These are phyloP conservation scores for Cremastinae sp. DNA, from an alignment of 2,888 invertebrate species.

Conservation along the genomic window DNA sequence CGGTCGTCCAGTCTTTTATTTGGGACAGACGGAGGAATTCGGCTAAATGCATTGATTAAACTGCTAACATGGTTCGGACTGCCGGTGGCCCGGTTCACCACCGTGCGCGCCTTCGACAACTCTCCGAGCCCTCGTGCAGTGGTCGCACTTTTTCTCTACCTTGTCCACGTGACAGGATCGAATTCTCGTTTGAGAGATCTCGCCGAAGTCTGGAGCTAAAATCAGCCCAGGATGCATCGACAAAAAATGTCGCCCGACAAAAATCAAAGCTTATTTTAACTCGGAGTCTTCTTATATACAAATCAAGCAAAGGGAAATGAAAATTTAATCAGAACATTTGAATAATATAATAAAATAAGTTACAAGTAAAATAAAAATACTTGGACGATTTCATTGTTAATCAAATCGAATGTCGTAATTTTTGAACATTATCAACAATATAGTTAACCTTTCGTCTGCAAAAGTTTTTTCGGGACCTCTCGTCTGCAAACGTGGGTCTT, in stretches of 20 bases:
- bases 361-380: too few species aligned
- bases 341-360: background rate
- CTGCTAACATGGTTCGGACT: constrained; percentile 76
- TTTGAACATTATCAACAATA: too few species aligned
- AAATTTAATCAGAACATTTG: background rate
- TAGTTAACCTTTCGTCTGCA: too few species aligned
- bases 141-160: constrained; percentile 51
- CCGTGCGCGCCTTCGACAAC: constrained; percentile 70
- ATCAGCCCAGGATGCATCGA: background rate
- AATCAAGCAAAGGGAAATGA: constrained; percentile 55
- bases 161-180: constrained; percentile 38
- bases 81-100: constrained; percentile 75
- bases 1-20: constrained; percentile 76
- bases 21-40: constrained; percentile 79
- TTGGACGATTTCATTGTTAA: too few species aligned
- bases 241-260: too few species aligned
- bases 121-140: constrained; percentile 64
- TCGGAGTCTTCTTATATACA: background rate
- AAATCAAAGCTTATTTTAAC: too few species aligned
- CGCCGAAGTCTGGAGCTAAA: constrained; percentile 35
- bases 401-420: too few species aligned
- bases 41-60: constrained; percentile 80
- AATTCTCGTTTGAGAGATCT: constrained; percentile 41
- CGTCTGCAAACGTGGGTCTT: too few species aligned
- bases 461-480: too few species aligned